Base-by-base conservation (phyloP, 2,113 vertebrate species). In the Oreochromis tanganicae region DNA sequence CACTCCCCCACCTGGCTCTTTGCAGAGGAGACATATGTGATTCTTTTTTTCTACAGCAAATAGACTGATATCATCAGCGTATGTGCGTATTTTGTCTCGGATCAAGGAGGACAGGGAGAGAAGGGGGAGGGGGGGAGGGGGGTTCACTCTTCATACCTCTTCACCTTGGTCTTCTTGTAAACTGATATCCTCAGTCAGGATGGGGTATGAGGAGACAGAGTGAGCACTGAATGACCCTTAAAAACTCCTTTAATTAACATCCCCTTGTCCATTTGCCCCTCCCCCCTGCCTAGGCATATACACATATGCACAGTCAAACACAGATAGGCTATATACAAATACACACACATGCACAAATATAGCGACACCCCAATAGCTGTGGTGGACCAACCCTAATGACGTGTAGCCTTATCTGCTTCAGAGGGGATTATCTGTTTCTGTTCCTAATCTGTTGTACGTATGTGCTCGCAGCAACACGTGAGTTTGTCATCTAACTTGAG, bases 381-480 rank as follows among this genome's bases (percentile, higher is more conserved):
- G 88, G 93, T 96, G 96, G 95, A 96, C 95, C 92, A 94, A 97
- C 94, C 96, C 95, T 96, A 96, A 95, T 95, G 97, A 97, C 95
- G 96, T 97, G 95, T 97, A 97, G 98, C 98, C 97, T 98, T 98
- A 98, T 96, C 96, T 93, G 95, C 94, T 94, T 95, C 88, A 87
- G 89, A 94, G 87, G 92, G 93, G 90, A 83, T 86, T 78, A 86
- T 93, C 83, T 84, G 56, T 92, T 87, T 87, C 75, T 93, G 88
- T 96, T 97, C 96, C 96, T 96, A 97, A 86, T 89, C 86, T 89
- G 92, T 91, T 82, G 82, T 94, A 80, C 87, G 92, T 93, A 79
- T 85, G 89, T 93, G 90, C 91, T 91, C 85, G 82, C 86, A 19
- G 92, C 91, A 88, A 81, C 81, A 63, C 85, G 87, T 91, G 90